These are phyloP conservation scores for Sebastes minor DNA, from an alignment of 2,797 vertebrate genomes.

Conservation along the genomic window DNA sequence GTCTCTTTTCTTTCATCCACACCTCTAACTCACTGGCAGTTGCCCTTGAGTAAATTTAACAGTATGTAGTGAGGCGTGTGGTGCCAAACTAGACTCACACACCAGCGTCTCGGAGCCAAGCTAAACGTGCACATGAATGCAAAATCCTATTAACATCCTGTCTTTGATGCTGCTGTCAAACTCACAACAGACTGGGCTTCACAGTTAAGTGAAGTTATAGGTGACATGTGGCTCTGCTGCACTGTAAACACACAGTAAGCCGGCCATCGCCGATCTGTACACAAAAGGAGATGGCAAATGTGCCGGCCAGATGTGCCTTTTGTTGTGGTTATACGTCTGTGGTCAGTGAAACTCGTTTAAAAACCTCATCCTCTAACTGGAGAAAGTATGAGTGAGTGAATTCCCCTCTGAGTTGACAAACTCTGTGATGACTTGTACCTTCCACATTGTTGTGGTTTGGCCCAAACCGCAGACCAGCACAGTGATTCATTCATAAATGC, in stretches of 20 bases:
- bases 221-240: conserved; percentile 40
- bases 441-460: conserved; percentile 5
- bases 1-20: conserved; percentile 21
- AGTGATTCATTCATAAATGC: conserved; percentile 39
- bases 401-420: conserved; percentile 31
- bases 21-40: background rate
- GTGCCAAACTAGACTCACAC: conserved; percentile 17
- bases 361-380: conserved; percentile 42
- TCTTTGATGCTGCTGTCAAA: conserved; percentile 41
- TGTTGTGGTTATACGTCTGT: conserved; percentile 60
- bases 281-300: conserved; percentile 65
- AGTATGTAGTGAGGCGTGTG: conserved; percentile 1
- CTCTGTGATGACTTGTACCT: background rate
- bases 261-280: conserved; percentile 43
- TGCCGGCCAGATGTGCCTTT: conserved; percentile 77
- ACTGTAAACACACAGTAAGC: conserved; percentile 59
- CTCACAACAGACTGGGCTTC: conserved; percentile 22
- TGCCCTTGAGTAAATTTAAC: background rate
- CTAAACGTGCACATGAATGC: conserved; percentile 14
- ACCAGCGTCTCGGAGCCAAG: conserved; percentile 14
- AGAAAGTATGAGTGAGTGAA: conserved; percentile 60
- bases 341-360: conserved; percentile 40
- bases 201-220: conserved; percentile 41
- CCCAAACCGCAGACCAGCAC: conserved; percentile 18
- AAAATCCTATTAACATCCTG: conserved; percentile 25